A percentile compares a stretch with the other conserved stretches of the same genome.
These are phyloP conservation scores for Clytia hemisphaerica DNA, from an alignment of 30 jellyfish, hydroid and myxozoan species.

Conservation along the genomic window DNA sequence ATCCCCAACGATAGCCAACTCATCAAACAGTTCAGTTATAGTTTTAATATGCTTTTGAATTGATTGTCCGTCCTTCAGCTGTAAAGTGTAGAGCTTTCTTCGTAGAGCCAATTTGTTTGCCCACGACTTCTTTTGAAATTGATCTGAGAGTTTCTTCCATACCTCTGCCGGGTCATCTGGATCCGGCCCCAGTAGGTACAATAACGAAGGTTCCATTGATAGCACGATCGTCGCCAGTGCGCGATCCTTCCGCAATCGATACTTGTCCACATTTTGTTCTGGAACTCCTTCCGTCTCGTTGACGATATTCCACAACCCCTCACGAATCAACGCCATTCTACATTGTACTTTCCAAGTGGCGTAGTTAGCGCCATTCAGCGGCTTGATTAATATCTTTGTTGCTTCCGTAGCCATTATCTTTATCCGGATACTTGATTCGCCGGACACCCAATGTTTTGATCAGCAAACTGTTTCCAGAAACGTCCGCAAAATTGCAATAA, in stretches of 20 bases:
- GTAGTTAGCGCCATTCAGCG: slow-evolving; percentile 13
- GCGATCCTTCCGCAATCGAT: slow-evolving; percentile 11
- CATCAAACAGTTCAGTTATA: slow-evolving; percentile 40
- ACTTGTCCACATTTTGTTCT: slow-evolving; percentile 9
- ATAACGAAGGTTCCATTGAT: slow-evolving; percentile 32
- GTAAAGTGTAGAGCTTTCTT: slow-evolving; percentile 23
- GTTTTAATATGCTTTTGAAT: slow-evolving; percentile 34
- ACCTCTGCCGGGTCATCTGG: slow-evolving; percentile 59
- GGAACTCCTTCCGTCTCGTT: slow-evolving; percentile 32
- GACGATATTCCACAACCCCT: slow-evolving; percentile 41
- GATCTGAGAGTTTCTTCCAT: slow-evolving; percentile 40
- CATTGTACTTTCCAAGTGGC: slow-evolving; percentile 45
- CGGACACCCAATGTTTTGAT: no score
- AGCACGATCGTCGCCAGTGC: slow-evolving; percentile 38
- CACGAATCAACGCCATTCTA: slow-evolving; percentile 27
- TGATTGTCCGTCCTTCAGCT: slow-evolving; percentile 32
- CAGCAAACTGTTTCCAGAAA: no score
- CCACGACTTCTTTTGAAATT: slow-evolving; percentile 47
- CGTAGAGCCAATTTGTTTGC: slow-evolving; percentile 24
- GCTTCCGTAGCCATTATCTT: slow-evolving; percentile 35
- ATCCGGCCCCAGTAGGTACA: slow-evolving; percentile 57
- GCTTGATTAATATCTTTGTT: neutral
- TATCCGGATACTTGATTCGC: no score
- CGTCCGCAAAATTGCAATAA: no score
- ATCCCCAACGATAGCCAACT: slow-evolving; percentile 34